Conservation (phyloP, 1,140 invertebrate species). For the Capitella teleta region DNA sequence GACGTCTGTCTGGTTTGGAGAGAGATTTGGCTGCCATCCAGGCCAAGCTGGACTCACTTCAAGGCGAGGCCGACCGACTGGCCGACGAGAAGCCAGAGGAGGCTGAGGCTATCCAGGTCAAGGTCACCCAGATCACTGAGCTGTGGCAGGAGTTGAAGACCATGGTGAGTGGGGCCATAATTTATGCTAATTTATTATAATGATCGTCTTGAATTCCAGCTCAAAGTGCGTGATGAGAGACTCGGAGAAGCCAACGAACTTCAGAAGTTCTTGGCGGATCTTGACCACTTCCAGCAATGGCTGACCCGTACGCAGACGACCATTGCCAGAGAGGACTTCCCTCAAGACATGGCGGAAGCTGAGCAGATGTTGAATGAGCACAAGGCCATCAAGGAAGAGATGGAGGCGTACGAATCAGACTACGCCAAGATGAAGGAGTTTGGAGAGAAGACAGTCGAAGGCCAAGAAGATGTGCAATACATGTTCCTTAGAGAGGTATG, state of each 20-base stretch:
- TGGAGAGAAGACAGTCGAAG: conserved; percentile 84
- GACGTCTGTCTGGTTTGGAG: conserved; percentile 94
- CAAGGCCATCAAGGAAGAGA: conserved; percentile 95
- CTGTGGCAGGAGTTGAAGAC: conserved; percentile 95
- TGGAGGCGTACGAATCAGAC: conserved; percentile 96
- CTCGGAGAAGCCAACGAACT: conserved; percentile 96
- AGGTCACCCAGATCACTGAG: conserved; percentile 74
- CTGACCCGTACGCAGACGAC: conserved; percentile 92
- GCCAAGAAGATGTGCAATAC: conserved; percentile 81
- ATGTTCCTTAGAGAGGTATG: conserved; percentile 84
- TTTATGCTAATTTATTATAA: not conserved
- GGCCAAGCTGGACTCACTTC: conserved; percentile 84
- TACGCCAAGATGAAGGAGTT: conserved; percentile 99
- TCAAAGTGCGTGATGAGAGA: conserved; percentile 94
- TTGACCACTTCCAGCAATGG: conserved; percentile 99
- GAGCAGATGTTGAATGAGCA: conserved; percentile 91
- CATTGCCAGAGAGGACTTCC: conserved; percentile 92
- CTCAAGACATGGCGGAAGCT: conserved; percentile 88
- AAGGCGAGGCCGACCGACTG: conserved; percentile 82
- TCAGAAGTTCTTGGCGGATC: conserved; percentile 92
- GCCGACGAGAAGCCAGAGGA: conserved; percentile 91
- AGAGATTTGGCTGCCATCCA: conserved; percentile 95
- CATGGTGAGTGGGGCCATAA: conserved; percentile 60
- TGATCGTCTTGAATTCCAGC: conserved; percentile 38
- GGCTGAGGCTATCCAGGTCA: conserved; percentile 78